Base-by-base conservation (phyloP, 2,888 invertebrate species). In the Chrysolina americana region DNA sequence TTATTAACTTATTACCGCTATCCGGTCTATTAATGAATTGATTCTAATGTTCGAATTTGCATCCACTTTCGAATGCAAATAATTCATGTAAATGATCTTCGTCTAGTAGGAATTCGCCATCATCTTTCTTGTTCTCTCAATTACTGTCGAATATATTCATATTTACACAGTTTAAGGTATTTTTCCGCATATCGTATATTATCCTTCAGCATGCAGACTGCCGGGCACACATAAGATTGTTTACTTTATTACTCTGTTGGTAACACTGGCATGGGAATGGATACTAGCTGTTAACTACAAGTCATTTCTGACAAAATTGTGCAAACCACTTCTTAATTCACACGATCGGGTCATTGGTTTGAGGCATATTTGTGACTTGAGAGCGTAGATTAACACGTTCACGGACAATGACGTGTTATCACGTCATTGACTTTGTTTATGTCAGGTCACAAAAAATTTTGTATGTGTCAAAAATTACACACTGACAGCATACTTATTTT, bases 131-230 rank as follows among this genome's bases (percentile, higher is more conserved):
- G 73, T 74, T 73, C 68, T 73, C 74, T 79, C 79, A 79, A 78
- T 79, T 79, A 77, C 50, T 70, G 78, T 80, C 80, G 56, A 50
- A 73, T 78, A 65, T 71, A 71, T 76, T 76, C 63, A 72, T 75
- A 76, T 78, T 75, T 75, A 72, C 75, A 65, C 72, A 66, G 65
- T 75, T 73, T 63, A 74, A 71, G 64, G 69, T 81, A 81, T 82
- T 82, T 81, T 79, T 79, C 77, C 78, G 70, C 66, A 80, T 79
- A 79, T 70, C 63, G 59, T 79, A 76, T 75, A 80, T 77, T 78
- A 72, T 79, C 36, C 79, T 80, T 77, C 78, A 77, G 78, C 77
- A 75, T 70, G 59, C 48, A 65, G 56, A 21, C 65, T 68, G 62
- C 63, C 13, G 59, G 62, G 63, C 70, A 47, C 63, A 41, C 68